phyloP scores from a whole-genome alignment of 2,888 invertebrate species.

The Hymenopus coronatus region DNA sequence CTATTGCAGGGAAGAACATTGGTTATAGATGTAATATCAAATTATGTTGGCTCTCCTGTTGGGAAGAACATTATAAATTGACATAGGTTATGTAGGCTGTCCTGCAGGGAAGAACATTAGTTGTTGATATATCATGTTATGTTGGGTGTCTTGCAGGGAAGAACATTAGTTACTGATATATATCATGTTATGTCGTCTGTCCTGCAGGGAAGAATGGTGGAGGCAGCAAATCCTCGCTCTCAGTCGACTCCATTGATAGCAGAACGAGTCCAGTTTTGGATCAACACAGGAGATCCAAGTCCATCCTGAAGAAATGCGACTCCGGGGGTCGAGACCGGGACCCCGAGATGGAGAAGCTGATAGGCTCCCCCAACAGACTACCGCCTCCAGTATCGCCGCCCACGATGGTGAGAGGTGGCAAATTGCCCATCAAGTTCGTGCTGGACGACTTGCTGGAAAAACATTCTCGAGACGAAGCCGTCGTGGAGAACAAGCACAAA shows the following conservation, averaged over 20 bases:
- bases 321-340: conserved; percentile 55
- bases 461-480: conserved; percentile 45
- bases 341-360: conserved; percentile 72
- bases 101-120: no score
- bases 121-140: no score
- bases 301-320: conserved; percentile 74
- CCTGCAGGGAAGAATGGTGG: conserved; percentile 50
- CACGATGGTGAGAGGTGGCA: conserved; percentile 1
- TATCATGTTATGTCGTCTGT: no score
- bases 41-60: no score
- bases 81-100: no score
- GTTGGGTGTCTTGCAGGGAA: no score
- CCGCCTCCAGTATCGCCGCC: conserved; percentile 32
- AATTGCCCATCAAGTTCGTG: conserved; percentile 44
- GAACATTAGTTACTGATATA: no score
- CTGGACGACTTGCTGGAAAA: conserved; percentile 50
- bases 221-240: conserved; percentile 64
- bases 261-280: conserved; percentile 61
- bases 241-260: conserved; percentile 67
- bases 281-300: conserved; percentile 66
- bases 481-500: conserved; percentile 45
- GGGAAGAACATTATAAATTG: no score
- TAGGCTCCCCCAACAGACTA: conserved; percentile 46
- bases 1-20: no score
- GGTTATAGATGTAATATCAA: no score